Conservation (phyloP, 37 sponge, comb jelly and placozoan genomes). For the Halisarca cf. caerulea region DNA sequence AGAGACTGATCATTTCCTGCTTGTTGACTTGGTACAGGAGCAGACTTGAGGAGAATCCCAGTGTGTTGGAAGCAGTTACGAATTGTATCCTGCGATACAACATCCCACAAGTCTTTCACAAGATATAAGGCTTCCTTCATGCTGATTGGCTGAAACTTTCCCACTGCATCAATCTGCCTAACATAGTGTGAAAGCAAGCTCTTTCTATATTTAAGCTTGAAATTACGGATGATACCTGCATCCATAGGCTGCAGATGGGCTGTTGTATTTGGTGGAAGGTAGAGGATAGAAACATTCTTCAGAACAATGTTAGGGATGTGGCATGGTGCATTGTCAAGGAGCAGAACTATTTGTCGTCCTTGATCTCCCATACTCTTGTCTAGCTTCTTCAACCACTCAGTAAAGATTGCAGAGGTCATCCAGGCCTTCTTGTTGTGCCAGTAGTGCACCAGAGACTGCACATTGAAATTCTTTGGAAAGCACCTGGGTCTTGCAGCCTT, state of each 20-base stretch:
- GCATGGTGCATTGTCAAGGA: slow-evolving; percentile 19
- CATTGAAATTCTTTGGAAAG: slow-evolving; percentile 9
- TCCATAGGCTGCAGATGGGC: slow-evolving; percentile 28
- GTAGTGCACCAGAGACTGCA: slow-evolving; percentile 14
- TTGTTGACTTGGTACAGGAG: background rate
- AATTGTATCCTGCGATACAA: slow-evolving; percentile 13
- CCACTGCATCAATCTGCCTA: background rate
- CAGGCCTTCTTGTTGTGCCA: slow-evolving; percentile 33
- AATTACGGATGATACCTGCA: slow-evolving; percentile 22
- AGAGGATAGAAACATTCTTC: background rate
- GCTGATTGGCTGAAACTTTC: background rate
- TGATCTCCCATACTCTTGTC: background rate
- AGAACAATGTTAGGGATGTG: background rate
- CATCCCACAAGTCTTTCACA: slow-evolving; percentile 19
- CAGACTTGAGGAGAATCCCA: background rate
- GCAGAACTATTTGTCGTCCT: background rate
- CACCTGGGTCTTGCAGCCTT: slow-evolving; percentile 27
- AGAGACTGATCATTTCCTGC: background rate
- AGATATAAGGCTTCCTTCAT: slow-evolving; percentile 23
- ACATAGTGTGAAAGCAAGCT: background rate
- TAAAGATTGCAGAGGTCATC: slow-evolving; percentile 27
- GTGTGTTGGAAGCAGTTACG: slow-evolving; percentile 8
- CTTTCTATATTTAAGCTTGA: slow-evolving; percentile 6
- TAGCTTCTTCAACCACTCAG: slow-evolving; percentile 4
- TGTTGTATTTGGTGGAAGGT: slow-evolving; percentile 31